A percentile compares a stretch with the other conserved stretches of the same genome.
These are phyloP conservation scores for Antrozous pallidus DNA, from an alignment of 2,797 vertebrate genomes.

Conservation along the genomic window DNA sequence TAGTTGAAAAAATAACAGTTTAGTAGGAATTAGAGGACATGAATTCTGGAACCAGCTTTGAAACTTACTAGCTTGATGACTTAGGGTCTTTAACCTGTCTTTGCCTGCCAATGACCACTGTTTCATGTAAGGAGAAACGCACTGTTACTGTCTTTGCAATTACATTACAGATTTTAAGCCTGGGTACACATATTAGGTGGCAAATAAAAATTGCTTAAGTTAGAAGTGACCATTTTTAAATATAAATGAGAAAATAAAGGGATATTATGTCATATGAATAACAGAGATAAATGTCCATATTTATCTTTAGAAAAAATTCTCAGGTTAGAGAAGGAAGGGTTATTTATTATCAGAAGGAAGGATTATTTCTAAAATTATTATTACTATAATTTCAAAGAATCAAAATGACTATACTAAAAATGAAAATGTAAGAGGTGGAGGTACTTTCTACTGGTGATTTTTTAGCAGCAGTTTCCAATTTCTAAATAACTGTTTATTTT, in stretches of 20 bases:
- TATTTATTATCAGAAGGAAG: background rate
- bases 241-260: background rate
- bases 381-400: background rate
- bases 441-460: background rate
- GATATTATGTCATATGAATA: constrained; percentile 20
- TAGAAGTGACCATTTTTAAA: background rate
- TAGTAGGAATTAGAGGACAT: background rate
- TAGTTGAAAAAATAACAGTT: background rate
- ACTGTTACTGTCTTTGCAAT: background rate
- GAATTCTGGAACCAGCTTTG: background rate
- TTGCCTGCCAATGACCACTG: background rate
- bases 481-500: background rate
- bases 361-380: background rate
- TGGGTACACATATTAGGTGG: background rate
- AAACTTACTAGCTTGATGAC: background rate
- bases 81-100: background rate
- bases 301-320: constrained; percentile 10
- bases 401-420: background rate
- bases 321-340: background rate
- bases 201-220: background rate
- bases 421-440: rapidly evolving
- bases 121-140: background rate
- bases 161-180: background rate
- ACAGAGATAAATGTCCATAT: background rate
- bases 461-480: background rate